Evolutionary conservation across 1,140 invertebrate species (phyloP), one percentile per base, ranked within the genome.

Genomic region (Meloidogyne exigua): DNA sequence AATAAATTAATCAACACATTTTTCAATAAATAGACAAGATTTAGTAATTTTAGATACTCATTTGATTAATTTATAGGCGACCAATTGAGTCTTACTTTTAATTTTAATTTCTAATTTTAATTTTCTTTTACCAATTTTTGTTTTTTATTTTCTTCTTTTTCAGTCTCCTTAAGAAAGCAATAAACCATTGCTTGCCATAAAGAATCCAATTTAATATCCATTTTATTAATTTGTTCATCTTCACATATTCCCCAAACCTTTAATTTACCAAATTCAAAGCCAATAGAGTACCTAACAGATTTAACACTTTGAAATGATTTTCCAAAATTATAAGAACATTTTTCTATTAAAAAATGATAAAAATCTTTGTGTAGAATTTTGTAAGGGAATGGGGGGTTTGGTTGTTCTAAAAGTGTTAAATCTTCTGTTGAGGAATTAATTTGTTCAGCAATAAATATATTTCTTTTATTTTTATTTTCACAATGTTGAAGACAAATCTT

Each of bases 171-270:
- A 4, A 76, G 12, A 25, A 76, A 25, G 10, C 36, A 26, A 74
- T 42, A 76, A 11, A 74, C 71, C 75, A 76, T 76, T 10, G 75
- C 75, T 62, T 74, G 68, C 18, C 39, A 76, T n/a, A 75, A 2
- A 15, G 28, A 70, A 62, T 75, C 73, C 10, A 75, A 32, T 28
- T n/a, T 26, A 23, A 75, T 23, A 32, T 75, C 64, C 23, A 74
- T 28, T 68, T 39, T 39, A 39, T 39, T 39, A 39, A 39, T 39
- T 39, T 39, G 0, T 9, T 39, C 10, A 39, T 39, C 49, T 57
- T 57, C 49, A 57, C 49, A 57, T 9, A 4, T 7, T n/a, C 49
- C 49, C 49, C 49, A 57, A n/a, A n/a, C 18, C 49, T n/a, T 57
- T n/a, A 57, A 57, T 57, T 57, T n/a, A 9, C 49, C 49, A 18